Evolutionary conservation across 2,888 invertebrate species (phyloP), one percentile per base, ranked within the genome.

Genomic region (Oscheius onirici): DNA sequence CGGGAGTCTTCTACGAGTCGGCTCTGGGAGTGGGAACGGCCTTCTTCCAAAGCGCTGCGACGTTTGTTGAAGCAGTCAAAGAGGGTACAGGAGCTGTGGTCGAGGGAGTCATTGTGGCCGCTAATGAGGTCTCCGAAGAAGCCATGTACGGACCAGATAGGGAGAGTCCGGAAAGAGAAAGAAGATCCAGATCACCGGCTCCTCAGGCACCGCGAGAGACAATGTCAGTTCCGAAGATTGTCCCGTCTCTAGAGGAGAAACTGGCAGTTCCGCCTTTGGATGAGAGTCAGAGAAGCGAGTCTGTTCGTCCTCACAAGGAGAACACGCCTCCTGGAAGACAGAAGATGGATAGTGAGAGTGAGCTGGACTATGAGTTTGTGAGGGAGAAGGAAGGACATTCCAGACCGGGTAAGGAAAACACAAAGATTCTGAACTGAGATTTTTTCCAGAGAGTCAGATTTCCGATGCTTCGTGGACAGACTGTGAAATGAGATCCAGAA

Each of bases 81-180:
- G 58, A 58, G 17, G 41, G 40, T 2, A 41, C 58, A 20, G 58
- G 58, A 41, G 58, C 34, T 17, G 58, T 22, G n/a, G 15, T 57
- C n/a, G 57, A 34, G 15, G 15, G 11, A 57, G 28, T 57, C n/a
- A 54, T 22, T 22, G 52, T 20, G 15, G 52, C 22, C 6, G 52
- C 13, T 52, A 24, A 52, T 22, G 20, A 20, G 6, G 52, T 52
- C 52, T 52, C 52, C 52, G 52, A 52, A 24, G 52, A 52, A 6
- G 15, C 24, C 3, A 52, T 52, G 52, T 52, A 52, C 22, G 52
- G 52, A 8, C 52, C 52, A 24, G 52, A 52, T 13, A 34, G 34
- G 34, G 34, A 34, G 34, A 34, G 34, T 34, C 34, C 34, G 8
- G 34, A 34, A 8, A 52, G 52, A 24, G 52, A 46, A 11, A 15